Evolutionary conservation across 2,888 invertebrate species (phyloP), one percentile per base, ranked within the genome.

Genomic region (Cerceris rybyensis): DNA sequence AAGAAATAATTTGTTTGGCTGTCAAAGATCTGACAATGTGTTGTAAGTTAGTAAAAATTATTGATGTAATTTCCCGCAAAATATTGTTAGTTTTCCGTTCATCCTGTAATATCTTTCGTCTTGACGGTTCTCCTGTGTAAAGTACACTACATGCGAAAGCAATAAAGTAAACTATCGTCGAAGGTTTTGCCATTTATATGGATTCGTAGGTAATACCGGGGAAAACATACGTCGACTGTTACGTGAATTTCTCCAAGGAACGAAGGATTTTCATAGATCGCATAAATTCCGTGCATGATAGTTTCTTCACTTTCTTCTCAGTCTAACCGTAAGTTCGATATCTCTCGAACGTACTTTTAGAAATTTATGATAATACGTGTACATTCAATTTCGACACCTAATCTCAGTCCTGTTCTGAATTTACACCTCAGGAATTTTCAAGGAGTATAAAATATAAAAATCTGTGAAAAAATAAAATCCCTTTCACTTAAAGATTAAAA

Each of bases 251-350:
- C 5, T 14, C 58, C 7, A 7, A 6, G 58, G 58, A 17, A 13
- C 6, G 55, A 59, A 16, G 42, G 42, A 59, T 13, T 59, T 59
- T 59, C n/a, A 39, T 59, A 41, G 42, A 7, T 17, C 57, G 8
- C 58, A 42, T 41, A 59, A 59, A 59, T 59, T 14, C 42, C 41
- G 6, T 6, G 8, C 7, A 7, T n/a, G 52, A 17, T 55, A 7
- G 55, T 55, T 13, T 17, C 11, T 55, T 7, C 28, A 17, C 9
- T 17, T 55, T 55, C 17, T 4, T 4, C n/a, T 50, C 2, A 50
- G 1, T 50, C 28, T 28, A 28, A 28, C 7, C 13, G 55, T 17
- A 57, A 57, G 55, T 28, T 59, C 14, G 6, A 41, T n/a, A 16
- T 59, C 58, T 59, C n/a, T 59, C 42, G 8, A 28, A 6, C 6